Evolutionary conservation across 2,113 vertebrate species (phyloP).

Genomic region (Petaurus breviceps): DNA sequence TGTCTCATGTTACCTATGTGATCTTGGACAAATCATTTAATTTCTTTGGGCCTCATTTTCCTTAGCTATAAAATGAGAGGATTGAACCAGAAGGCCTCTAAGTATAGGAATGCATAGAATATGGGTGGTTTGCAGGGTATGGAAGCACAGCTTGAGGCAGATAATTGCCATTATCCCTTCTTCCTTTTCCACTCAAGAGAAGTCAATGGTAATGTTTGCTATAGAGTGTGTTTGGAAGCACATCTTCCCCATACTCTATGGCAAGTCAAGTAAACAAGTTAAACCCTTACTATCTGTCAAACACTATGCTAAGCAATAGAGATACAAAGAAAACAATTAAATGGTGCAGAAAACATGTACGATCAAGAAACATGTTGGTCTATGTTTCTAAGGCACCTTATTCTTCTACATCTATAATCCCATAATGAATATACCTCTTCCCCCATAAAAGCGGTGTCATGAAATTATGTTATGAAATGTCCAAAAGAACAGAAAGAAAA

Average conservation of each 20-base stretch:
- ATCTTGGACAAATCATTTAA: background rate
- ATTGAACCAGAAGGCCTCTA: background rate
- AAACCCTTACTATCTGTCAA: background rate
- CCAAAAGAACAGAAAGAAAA: background rate
- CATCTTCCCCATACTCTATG: too few relatives aligned
- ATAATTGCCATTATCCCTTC: background rate
- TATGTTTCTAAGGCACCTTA: background rate
- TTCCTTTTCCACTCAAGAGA: background rate
- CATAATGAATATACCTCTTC: background rate
- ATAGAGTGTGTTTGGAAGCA: background rate
- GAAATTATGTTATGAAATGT: background rate
- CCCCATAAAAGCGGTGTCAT: background rate
- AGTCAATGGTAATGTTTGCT: background rate
- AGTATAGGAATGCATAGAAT: background rate
- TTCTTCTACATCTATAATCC: background rate
- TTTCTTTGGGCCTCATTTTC: background rate
- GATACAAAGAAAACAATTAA: constrained; percentile 2
- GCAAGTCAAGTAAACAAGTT: background rate
- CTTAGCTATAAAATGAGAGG: background rate
- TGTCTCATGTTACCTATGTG: background rate
- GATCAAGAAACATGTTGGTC: background rate
- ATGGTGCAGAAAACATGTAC: background rate
- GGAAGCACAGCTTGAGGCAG: background rate
- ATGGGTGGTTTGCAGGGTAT: background rate
- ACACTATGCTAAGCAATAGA: background rate